Percentiles rank a stretch among this genome's conserved stretches.
Evolutionary conservation across 2,797 vertebrate species (phyloP).

Genomic region (Scyliorhinus canicula): DNA sequence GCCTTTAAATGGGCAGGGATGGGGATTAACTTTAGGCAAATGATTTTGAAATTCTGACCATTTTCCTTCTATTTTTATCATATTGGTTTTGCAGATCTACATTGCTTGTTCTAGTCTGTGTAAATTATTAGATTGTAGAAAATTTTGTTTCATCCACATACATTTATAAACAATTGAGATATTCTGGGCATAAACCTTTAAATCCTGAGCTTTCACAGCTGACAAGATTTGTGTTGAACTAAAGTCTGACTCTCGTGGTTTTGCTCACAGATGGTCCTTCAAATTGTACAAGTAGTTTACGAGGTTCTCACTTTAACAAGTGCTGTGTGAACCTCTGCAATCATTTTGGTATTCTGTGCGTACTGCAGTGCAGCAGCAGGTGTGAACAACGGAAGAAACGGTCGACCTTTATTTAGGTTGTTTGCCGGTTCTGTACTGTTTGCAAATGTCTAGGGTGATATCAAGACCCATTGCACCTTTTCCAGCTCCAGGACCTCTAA

Average conservation of each 20-base stretch:
- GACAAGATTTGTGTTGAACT: neutral
- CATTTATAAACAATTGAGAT: neutral
- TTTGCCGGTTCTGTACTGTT: neutral
- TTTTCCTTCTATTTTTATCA: neutral
- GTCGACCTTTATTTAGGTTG: neutral
- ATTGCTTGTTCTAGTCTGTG: neutral
- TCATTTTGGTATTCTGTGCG: neutral
- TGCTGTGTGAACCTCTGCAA: neutral
- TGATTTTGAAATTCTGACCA: neutral
- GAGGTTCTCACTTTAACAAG: conserved; percentile 16
- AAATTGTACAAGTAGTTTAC: neutral
- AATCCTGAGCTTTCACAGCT: neutral
- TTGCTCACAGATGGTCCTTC: conserved; percentile 17
- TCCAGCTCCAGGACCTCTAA: neutral
- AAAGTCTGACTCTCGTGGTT: conserved; percentile 1
- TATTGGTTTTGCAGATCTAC: neutral
- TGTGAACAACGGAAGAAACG: neutral
- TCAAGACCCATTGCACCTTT: neutral
- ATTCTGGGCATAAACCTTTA: neutral
- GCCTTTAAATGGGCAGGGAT: neutral
- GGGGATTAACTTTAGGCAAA: neutral
- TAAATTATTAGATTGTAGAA: neutral
- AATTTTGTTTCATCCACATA: neutral
- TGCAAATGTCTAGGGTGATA: neutral
- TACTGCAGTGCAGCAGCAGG: neutral